Base-by-base conservation (phyloP, 2,888 invertebrate genomes). In the Venustoraphidia nigricollis region DNA sequence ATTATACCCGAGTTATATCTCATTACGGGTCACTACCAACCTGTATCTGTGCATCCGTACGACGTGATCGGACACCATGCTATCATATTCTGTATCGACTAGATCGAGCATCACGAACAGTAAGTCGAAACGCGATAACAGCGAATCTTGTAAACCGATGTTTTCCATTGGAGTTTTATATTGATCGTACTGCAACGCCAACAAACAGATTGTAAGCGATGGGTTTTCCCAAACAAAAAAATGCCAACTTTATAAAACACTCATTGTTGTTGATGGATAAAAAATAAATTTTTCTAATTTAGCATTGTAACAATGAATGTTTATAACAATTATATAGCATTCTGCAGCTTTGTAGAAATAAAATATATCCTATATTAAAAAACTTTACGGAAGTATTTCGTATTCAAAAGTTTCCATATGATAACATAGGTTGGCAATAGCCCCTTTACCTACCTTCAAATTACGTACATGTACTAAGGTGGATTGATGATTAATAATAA, bases 131-230 rank as follows among this genome's bases (percentile, higher is more conserved):
- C 98, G 93, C 1, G 97, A 97, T 37, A 98, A 72, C 52, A 98
- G 66, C 0, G 95, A 95, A 71, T 96, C 95, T 69, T 98, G 98
- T 39, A 99, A 74, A 0, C 96, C 97, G 60, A 98, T 99, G 69
- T 98, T 98, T 68, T 98, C 97, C 97, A 98, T 98, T 0, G 98
- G 98, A 0, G 95, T 92, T 70, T 96, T 97, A 69, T 94, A 97
- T 62, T 94, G 94, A 70, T 99, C 94, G 62, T 99, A 98, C 87
- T 94, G 66, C 5, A 70, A n/a, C 42, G 37, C 36, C 27, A n/a
- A 43, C 38, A 6, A 9, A 42, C 34, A 46, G 10, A 10, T 43
- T 48, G 13, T 46, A 17, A 39, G 17, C 27, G 34, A n/a, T 35
- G 17, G 46, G n/a, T 9, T 36, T 17, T 36, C 34, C 13, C 27